phyloP scores from a whole-genome alignment of 53 echinoderm and acorn worm genomes.

The Glandiceps talaboti region DNA sequence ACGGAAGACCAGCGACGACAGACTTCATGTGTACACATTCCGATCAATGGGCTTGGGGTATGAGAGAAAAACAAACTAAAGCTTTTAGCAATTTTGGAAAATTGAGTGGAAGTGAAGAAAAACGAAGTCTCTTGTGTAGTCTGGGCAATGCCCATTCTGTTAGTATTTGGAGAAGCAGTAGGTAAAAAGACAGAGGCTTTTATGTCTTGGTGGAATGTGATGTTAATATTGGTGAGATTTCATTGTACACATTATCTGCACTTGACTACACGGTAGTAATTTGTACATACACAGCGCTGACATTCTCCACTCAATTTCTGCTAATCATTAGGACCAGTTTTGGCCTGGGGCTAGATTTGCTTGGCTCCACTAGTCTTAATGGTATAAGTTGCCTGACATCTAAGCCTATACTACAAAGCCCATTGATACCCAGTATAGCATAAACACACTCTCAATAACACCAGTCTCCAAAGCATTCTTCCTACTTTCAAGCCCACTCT shows the following conservation, averaged over 20 bases:
- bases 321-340: background rate
- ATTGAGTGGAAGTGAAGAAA: background rate
- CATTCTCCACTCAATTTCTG: background rate
- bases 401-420: background rate
- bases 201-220: background rate
- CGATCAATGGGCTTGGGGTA: too few relatives aligned
- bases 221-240: background rate
- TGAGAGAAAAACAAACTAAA: constrained; percentile 2
- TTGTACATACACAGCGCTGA: background rate
- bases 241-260: background rate
- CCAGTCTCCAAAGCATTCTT: background rate
- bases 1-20: too few relatives aligned
- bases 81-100: background rate
- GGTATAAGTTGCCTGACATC: background rate
- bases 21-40: too few relatives aligned
- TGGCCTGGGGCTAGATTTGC: background rate
- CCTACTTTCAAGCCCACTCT: background rate
- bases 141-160: too few relatives aligned
- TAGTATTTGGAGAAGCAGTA: background rate
- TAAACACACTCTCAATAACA: background rate
- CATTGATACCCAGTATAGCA: background rate
- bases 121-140: too few relatives aligned
- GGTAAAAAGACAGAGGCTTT: background rate
- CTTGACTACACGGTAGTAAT: background rate
- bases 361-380: background rate